Base-by-base conservation (phyloP, 2,797 vertebrate species). In the Australoheros facetus region DNA sequence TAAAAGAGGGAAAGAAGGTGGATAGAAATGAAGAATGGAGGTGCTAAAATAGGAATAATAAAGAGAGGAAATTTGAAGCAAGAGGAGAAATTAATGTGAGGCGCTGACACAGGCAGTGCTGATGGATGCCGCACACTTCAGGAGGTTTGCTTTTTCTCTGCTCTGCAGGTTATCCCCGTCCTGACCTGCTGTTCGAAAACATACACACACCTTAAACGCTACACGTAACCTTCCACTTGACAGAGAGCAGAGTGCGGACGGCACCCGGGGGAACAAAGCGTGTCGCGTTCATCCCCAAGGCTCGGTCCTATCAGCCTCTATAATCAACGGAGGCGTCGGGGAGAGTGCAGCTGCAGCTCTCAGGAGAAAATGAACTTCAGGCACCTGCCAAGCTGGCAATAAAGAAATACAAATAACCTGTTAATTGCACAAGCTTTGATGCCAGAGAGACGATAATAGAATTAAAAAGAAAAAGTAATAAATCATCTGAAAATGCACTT, bases 301-400 rank as follows among this genome's bases (percentile, higher is more conserved):
- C 79, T 7, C 30, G 1, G 56, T 83, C 37, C 81, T 85, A 91
- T 91, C 91, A 88, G 87, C 83, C 72, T 55, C 74, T 57, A 48
- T 85, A 88, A 93, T 93, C 87, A 89, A 85, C 86, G 87, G 60
- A 90, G 75, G 75, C 80, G 23, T 90, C 78, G 12, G 76, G 55
- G 77, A 72, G 77, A 80, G 76, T 48, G 17, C 39, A 53, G 75
- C 77, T 75, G n/a, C 78, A 56, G 79, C 87, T 86, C 82, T 79
- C 80, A 4, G 84, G 87, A 87, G 89, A 85, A 89, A 90, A 86
- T 85, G 69, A 90, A 82, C 82, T 84, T 73, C 53, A 78, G 85
- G 70, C 75, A 80, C 48, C 86, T 88, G 84, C 80, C 84, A 80
- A 81, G 79, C 59, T 12, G 21, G 37, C 86, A 88, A 75, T 85